Base-by-base conservation (phyloP, 2,888 invertebrate genomes). In the Tenthredo livida region DNA sequence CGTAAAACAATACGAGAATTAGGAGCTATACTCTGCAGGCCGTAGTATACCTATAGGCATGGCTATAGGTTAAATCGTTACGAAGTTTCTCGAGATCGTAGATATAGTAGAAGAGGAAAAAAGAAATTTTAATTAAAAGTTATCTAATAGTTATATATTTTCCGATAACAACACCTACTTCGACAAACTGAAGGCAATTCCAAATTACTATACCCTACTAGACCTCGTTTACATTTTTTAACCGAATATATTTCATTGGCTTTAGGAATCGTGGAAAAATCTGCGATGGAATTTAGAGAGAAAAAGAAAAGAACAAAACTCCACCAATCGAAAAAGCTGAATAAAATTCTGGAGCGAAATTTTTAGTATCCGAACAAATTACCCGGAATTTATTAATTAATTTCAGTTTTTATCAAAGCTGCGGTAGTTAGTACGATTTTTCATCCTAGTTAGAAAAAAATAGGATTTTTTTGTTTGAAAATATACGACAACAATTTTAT, bases 1-100 rank as follows among this genome's bases (percentile, higher is more conserved):
- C 54, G 54, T 54, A 54, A 54, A 54, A 54, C 54, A 54, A 54
- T 54, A 54, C 54, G 54, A 54, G 54, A 54, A 54, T 54, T 54
- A 54, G 54, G n/a, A 54, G n/a, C n/a, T 54, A 54, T 7, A 7
- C n/a, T n/a, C 5, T n/a, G n/a, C n/a, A n/a, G n/a, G n/a, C 6
- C 7, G 7, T n/a, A 54, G 54, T 54, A 17, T 54, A 29, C 2
- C n/a, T 50, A n/a, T 54, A 37, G 37, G 37, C 7, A 37, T 37
- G 7, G 6, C 6, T 37, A 37, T 37, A 7, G 54, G 7, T n/a
- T 10, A n/a, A 54, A 54, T 54, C 54, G 54, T 54, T 54, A 1
- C 54, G 10, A 54, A 54, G n/a, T 54, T 54, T 54, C n/a, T 54
- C 6, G n/a, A n/a, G 54, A 54, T n/a, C n/a, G 10, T 54, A 6